Evolutionary conservation across 2,113 vertebrate genomes (phyloP).

Genomic region (Probosciger aterrimus): DNA sequence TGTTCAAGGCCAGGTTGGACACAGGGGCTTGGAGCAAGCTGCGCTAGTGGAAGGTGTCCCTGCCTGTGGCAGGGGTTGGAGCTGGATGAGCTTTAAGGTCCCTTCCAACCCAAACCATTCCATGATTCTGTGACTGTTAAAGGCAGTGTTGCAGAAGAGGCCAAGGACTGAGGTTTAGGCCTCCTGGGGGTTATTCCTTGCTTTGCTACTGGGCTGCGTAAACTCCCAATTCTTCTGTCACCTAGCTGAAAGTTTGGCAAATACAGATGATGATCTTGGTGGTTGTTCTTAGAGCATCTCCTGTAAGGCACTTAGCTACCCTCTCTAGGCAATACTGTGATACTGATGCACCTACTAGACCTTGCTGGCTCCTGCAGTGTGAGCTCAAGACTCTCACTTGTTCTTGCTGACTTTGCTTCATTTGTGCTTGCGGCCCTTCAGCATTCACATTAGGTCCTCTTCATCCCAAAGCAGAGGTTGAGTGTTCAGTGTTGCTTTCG

Average conservation of each 20-base stretch:
- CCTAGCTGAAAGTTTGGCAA: not conserved
- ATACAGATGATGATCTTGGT: too few species aligned
- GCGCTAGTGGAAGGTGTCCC: not conserved
- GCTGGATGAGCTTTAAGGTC: not conserved
- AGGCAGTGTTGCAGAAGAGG: not conserved
- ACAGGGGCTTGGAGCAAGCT: too few species aligned
- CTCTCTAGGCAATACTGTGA: not conserved
- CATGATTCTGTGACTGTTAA: not conserved
- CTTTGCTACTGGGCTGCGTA: not conserved
- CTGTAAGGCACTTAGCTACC: not conserved
- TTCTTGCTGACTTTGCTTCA: not conserved
- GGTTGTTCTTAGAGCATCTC: not conserved
- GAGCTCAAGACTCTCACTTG: not conserved
- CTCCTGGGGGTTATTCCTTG: not conserved
- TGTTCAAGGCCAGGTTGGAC: too few species aligned
- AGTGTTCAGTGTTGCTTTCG: not conserved
- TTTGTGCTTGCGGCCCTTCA: not conserved
- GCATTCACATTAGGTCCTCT: rapidly evolving
- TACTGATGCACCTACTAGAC: not conserved
- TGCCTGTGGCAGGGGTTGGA: not conserved
- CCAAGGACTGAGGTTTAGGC: too few species aligned
- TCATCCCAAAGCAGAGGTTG: not conserved
- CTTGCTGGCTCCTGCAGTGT: not conserved
- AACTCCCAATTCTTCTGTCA: not conserved
- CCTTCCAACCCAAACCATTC: not conserved